Percentiles rank a stretch among this genome's conserved stretches.
These are phyloP conservation scores for Zhengitettix transpicula DNA, from an alignment of 2,888 invertebrate genomes.

Conservation along the genomic window DNA sequence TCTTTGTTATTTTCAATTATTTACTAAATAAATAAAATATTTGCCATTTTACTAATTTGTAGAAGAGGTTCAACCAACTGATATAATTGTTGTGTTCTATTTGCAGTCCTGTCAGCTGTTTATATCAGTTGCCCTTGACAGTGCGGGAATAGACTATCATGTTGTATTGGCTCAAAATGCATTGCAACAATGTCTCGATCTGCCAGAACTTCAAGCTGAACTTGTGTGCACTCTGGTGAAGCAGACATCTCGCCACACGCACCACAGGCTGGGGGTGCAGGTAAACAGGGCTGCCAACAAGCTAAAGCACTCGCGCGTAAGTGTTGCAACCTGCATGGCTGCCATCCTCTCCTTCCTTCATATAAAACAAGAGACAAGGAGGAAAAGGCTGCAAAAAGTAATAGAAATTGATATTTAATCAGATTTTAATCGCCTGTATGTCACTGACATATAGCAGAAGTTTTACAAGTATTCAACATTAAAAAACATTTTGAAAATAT, in stretches of 20 bases:
- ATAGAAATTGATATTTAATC: no score
- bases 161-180: constrained; percentile 94
- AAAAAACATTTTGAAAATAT: no score
- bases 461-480: no score
- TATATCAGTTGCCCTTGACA: constrained; percentile 86
- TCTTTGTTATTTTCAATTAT: neutral
- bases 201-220: constrained; percentile 82
- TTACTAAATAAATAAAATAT: neutral
- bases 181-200: constrained; percentile 78
- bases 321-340: constrained; percentile 16
- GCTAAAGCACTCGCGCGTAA: constrained; percentile 29
- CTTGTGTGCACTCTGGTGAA: constrained; percentile 79
- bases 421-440: no score
- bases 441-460: no score
- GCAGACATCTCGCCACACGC: constrained; percentile 79
- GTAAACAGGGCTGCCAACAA: constrained; percentile 45
- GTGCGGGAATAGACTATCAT: constrained; percentile 92
- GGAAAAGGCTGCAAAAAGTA: no score
- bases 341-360: neutral
- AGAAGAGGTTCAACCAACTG: no score
- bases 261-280: constrained; percentile 67
- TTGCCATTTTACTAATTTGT: no score
- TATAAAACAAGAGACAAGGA: neutral
- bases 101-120: constrained; percentile 83
- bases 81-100: neutral